Conservation (phyloP, 2,888 invertebrate species). For the Eremobia ochroleuca region DNA sequence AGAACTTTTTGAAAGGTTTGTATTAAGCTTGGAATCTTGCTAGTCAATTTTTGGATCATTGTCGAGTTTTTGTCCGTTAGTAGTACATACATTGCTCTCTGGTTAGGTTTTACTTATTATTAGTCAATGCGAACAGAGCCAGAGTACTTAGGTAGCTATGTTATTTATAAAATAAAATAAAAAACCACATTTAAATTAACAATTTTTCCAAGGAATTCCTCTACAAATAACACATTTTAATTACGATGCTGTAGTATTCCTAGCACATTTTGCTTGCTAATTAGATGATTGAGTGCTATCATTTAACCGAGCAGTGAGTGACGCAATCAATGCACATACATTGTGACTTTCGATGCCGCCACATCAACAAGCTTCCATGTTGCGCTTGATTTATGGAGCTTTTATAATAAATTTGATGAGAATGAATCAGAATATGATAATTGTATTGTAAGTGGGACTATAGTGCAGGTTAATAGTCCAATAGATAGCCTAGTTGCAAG, state of each 20-base stretch:
- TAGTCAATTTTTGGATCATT: not conserved
- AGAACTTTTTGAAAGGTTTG: not conserved
- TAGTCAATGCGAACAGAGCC: not conserved
- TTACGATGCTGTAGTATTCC: constrained; percentile 19
- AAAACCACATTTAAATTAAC: not conserved
- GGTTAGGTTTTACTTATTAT: not conserved
- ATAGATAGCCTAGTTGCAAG: constrained; percentile 29
- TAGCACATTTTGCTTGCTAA: constrained; percentile 22
- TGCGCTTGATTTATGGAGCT: constrained; percentile 34
- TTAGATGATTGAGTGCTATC: constrained; percentile 49
- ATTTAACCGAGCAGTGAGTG: constrained; percentile 13
- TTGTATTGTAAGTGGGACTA: constrained; percentile 32
- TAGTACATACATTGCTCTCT: not conserved
- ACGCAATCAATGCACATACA: constrained; percentile 28
- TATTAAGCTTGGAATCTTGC: not conserved
- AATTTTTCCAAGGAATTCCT: not conserved
- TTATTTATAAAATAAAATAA: not conserved
- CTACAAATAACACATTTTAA: constrained; percentile 23
- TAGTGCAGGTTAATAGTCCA: constrained; percentile 16
- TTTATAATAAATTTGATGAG: constrained; percentile 9
- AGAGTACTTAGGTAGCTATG: not conserved
- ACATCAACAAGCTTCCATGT: constrained; percentile 9
- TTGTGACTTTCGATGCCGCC: constrained; percentile 15
- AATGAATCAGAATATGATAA: constrained; percentile 42
- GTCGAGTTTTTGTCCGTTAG: not conserved